A percentile compares a stretch with the other conserved stretches of the same genome.
phyloP scores from a whole-genome alignment of 1,140 invertebrate genomes.

The Hydropsyche tenuis region DNA sequence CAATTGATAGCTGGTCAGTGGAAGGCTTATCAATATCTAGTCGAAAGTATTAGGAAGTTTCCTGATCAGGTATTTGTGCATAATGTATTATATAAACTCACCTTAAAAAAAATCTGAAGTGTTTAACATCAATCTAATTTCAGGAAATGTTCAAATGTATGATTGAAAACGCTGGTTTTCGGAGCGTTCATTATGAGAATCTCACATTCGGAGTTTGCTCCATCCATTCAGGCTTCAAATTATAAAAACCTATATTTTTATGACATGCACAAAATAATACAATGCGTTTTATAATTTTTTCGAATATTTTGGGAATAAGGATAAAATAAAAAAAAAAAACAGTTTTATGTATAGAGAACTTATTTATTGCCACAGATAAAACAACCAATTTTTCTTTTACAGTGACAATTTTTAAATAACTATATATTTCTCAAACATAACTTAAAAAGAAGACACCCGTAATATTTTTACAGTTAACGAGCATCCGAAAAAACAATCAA shows the following conservation, averaged over 20 bases:
- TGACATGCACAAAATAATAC: no score
- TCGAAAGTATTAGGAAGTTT: slow-evolving; percentile 97
- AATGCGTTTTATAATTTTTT: slow-evolving; percentile 2
- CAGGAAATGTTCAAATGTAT: slow-evolving; percentile 88
- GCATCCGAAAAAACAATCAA: slow-evolving; percentile 29
- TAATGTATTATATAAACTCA: not conserved
- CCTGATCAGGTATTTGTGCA: slow-evolving; percentile 77
- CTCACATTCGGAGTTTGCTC: slow-evolving; percentile 87
- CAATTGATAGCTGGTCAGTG: slow-evolving; percentile 94
- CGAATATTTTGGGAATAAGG: not conserved
- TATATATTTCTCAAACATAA: slow-evolving; percentile 47
- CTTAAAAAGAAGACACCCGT: slow-evolving; percentile 36
- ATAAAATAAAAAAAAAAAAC: slow-evolving; percentile 7
- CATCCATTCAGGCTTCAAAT: slow-evolving; percentile 95
- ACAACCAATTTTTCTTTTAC: slow-evolving; percentile 41
- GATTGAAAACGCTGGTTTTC: slow-evolving; percentile 89
- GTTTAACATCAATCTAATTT: slow-evolving; percentile 49
- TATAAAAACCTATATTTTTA: no score
- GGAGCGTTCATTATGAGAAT: slow-evolving; percentile 87
- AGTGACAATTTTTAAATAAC: slow-evolving; percentile 27
- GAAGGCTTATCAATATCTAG: slow-evolving; percentile 97
- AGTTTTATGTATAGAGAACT: slow-evolving; percentile 43
- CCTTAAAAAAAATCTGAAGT: no score
- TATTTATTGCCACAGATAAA: slow-evolving; percentile 48
- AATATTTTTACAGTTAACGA: slow-evolving; percentile 8